Percentiles rank a stretch among this genome's conserved stretches.
These are phyloP conservation scores for Augochlorella aurata DNA, from an alignment of 2,888 invertebrate species.

Conservation along the genomic window DNA sequence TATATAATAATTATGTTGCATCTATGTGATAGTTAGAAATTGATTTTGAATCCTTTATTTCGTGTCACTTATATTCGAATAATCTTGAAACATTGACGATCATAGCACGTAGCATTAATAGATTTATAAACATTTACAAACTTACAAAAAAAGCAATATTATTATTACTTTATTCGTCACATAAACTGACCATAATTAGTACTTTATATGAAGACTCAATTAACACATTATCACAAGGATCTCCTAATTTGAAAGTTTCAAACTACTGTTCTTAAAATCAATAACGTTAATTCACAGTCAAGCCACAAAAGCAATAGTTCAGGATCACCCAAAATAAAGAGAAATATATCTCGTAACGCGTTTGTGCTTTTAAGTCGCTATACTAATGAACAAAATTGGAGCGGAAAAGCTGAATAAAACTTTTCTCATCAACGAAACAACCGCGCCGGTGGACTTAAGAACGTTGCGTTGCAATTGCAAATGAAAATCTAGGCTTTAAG, in stretches of 20 bases:
- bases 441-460: not conserved
- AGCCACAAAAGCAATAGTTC: not conserved
- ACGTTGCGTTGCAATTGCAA: not conserved
- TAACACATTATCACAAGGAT: no score
- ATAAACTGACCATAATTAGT: not conserved
- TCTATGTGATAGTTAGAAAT: no score
- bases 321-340: not conserved
- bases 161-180: no score
- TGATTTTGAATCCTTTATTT: no score
- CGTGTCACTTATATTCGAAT: no score
- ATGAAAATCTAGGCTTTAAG: not conserved
- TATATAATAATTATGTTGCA: no score
- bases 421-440: slow-evolving; percentile 2
- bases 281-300: not conserved
- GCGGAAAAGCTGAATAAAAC: not conserved
- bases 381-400: not conserved
- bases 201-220: not conserved
- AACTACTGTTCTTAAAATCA: not conserved
- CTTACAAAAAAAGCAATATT: no score
- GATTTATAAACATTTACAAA: no score
- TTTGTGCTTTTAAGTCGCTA: not conserved
- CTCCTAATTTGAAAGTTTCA: not conserved
- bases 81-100: no score
- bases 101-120: no score
- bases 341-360: not conserved